Evolutionary conservation across 2,888 invertebrate genomes (phyloP).

Genomic region (Leptopilina myrica): DNA sequence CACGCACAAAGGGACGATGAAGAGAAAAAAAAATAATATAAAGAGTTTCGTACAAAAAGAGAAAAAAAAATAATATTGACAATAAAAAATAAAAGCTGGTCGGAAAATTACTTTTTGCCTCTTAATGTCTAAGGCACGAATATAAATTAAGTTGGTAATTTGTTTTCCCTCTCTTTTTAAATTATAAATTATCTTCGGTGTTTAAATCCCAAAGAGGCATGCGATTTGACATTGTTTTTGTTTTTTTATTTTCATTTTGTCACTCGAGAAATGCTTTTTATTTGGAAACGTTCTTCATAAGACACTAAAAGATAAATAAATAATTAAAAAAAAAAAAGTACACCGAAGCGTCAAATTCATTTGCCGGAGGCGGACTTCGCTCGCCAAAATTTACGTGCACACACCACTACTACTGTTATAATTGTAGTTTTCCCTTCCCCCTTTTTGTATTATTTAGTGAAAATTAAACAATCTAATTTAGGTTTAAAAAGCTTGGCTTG

Average conservation of each 20-base stretch:
- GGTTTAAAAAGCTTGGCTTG: not conserved
- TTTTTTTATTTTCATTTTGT: not conserved
- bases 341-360: conserved; percentile 30
- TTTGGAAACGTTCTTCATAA: conserved; percentile 22
- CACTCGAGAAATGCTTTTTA: conserved; percentile 15
- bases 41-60: conserved; percentile 23
- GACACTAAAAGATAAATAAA: conserved; percentile 39
- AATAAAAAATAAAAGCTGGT: conserved; percentile 36
- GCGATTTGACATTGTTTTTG: not conserved
- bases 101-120: conserved; percentile 20
- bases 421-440: conserved; percentile 14
- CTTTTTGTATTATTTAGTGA: not conserved
- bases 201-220: not conserved
- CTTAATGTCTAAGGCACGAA: conserved; percentile 33
- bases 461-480: conserved; percentile 29
- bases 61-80: not conserved
- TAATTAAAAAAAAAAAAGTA: conserved; percentile 19
- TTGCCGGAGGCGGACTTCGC: conserved; percentile 3
- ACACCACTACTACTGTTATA: conserved; percentile 31
- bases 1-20: conserved; percentile 34
- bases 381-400: not conserved
- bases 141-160: conserved; percentile 21
- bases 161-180: not conserved
- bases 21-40: conserved; percentile 2
- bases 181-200: conserved; percentile 10